Conservation (phyloP, 2,113 vertebrate genomes). For the Ibidorhyncha struthersii region DNA sequence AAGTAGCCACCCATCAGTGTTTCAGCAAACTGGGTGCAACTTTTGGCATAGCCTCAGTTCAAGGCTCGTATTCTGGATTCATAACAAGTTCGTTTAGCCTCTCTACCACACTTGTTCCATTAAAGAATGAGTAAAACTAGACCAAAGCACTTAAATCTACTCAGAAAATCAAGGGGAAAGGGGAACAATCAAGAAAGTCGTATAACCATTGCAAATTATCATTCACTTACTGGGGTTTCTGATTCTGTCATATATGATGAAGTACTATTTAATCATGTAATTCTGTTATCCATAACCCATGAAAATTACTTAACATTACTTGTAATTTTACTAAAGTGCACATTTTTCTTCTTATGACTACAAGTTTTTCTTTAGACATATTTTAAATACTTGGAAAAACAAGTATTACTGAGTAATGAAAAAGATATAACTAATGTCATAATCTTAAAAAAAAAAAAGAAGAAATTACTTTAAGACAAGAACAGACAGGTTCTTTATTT, state of each 20-base stretch:
- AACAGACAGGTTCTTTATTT: background rate
- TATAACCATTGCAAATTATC: background rate
- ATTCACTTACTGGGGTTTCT: conserved; percentile 17
- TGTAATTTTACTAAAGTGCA: conserved; percentile 1
- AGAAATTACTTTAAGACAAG: background rate
- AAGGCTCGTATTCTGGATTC: background rate
- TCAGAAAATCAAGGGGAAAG: conserved; percentile 33
- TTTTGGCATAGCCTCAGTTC: background rate
- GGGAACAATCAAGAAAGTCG: background rate
- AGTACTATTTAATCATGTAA: conserved; percentile 42
- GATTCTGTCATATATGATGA: conserved; percentile 42
- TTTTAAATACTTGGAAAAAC: background rate
- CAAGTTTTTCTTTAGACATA: background rate
- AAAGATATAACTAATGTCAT: background rate
- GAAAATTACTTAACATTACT: conserved; percentile 47
- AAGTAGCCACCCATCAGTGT: background rate
- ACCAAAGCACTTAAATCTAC: background rate
- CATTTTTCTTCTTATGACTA: background rate
- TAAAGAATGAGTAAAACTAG: conserved; percentile 18
- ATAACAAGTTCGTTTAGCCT: background rate
- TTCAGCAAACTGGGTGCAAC: background rate
- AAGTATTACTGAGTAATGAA: background rate
- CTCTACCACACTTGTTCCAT: background rate
- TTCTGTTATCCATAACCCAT: conserved; percentile 53
- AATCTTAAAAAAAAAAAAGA: background rate